Evolutionary conservation across 2,888 invertebrate genomes (phyloP).

Genomic region (Drosophila rubida): DNA sequence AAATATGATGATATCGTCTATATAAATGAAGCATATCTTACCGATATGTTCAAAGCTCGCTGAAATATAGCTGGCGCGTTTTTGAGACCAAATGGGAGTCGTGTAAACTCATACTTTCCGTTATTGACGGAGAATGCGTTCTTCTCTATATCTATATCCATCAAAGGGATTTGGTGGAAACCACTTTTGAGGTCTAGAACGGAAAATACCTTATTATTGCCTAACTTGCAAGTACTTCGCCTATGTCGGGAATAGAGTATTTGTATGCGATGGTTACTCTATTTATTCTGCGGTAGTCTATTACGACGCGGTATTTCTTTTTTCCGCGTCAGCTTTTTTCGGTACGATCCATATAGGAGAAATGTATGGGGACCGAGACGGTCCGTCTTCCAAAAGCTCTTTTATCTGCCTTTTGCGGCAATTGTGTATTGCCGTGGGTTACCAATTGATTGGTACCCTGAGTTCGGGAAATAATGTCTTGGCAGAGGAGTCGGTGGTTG

Average conservation of each 20-base stretch:
- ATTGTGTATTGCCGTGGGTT: too few species aligned
- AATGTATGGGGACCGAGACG: constrained; percentile 9
- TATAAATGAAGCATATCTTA: constrained; percentile 22
- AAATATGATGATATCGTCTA: too few species aligned
- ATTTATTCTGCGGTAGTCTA: constrained; percentile 35
- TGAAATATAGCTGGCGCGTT: constrained; percentile 22
- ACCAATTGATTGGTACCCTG: too few species aligned
- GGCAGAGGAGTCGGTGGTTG: too few species aligned
- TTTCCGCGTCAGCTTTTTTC: background rate
- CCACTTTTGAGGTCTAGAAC: too few species aligned
- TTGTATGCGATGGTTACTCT: constrained; percentile 12
- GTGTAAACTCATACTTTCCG: constrained; percentile 1
- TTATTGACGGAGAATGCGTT: too few species aligned
- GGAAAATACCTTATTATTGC: too few species aligned
- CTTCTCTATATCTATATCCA: too few species aligned
- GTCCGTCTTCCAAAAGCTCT: background rate
- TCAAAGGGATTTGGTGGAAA: too few species aligned
- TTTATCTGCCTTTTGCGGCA: background rate
- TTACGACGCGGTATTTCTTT: constrained; percentile 25
- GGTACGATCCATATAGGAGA: constrained; percentile 7
- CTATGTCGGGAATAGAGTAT: too few species aligned
- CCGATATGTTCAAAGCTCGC: constrained; percentile 23
- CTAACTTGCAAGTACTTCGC: too few species aligned
- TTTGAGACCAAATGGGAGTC: constrained; percentile 2
- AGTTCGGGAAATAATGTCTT: too few species aligned